A percentile compares a stretch with the other conserved stretches of the same genome.
These are phyloP conservation scores for Platerodrilus igneus DNA, from an alignment of 2,888 invertebrate genomes.

Conservation along the genomic window DNA sequence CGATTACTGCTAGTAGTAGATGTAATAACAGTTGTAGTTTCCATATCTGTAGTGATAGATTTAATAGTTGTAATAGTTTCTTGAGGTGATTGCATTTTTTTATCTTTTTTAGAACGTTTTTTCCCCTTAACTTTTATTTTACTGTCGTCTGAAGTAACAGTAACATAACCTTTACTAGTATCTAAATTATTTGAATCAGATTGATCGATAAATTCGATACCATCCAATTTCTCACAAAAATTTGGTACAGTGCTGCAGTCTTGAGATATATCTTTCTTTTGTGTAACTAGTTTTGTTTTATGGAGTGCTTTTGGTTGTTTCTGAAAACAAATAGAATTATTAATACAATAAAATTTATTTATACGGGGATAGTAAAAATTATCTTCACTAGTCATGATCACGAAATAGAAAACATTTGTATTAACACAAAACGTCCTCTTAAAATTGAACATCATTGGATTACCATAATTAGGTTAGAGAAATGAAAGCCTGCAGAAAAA, in stretches of 20 bases:
- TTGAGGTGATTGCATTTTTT: conserved; percentile 10
- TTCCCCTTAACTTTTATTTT: no score
- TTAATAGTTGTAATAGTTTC: conserved; percentile 29
- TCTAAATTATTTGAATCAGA: conserved; percentile 50
- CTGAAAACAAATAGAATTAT: conserved; percentile 1
- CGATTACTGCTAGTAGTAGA: conserved; percentile 41
- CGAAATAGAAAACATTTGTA: no score
- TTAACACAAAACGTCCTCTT: no score
- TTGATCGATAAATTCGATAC: conserved; percentile 64
- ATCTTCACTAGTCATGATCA: no score
- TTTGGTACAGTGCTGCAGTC: conserved; percentile 36
- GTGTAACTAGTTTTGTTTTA: conserved; percentile 3
- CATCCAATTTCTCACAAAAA: conserved; percentile 37
- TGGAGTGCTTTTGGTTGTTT: not conserved
- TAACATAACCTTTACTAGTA: conserved; percentile 36
- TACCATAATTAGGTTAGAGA: no score
- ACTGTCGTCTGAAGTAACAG: conserved; percentile 51
- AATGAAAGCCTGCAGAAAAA: no score
- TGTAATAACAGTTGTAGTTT: conserved; percentile 39
- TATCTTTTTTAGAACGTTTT: conserved; percentile 20
- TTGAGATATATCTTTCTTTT: conserved; percentile 18
- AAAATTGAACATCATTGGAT: no score
- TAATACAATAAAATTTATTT: not conserved
- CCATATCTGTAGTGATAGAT: conserved; percentile 37
- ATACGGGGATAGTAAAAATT: conserved; percentile 29